phyloP scores from a whole-genome alignment of 2,797 vertebrate genomes.

The Enteromius thamalakanensis region DNA sequence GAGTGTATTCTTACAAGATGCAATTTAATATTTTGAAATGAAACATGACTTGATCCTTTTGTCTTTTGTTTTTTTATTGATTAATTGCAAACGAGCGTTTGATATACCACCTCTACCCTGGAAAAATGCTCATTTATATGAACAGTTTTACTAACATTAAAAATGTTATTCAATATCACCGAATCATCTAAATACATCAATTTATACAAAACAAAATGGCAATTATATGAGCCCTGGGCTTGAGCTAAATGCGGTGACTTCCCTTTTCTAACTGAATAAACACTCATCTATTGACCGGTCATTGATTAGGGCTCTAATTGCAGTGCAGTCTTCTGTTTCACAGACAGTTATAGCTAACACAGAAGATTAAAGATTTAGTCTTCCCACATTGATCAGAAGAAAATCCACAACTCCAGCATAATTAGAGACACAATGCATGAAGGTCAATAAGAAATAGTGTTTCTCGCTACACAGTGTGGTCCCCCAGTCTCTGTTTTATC shows the following conservation, averaged over 20 bases:
- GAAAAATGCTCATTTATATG: background rate
- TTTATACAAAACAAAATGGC: background rate
- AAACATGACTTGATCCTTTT: background rate
- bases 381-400: constrained; percentile 88
- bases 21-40: background rate
- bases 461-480: constrained; percentile 48
- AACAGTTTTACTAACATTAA: background rate
- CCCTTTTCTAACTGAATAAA: constrained; percentile 74
- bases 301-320: constrained; percentile 89
- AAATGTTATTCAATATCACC: background rate
- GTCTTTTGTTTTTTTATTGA: background rate
- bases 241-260: constrained; percentile 66
- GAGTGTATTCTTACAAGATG: background rate
- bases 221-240: constrained; percentile 72
- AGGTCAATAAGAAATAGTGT: constrained; percentile 84
- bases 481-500: constrained; percentile 8
- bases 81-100: background rate
- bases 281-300: constrained; percentile 80
- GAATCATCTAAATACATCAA: background rate
- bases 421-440: constrained; percentile 92
- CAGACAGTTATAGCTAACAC: constrained; percentile 90
- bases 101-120: background rate
- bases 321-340: constrained; percentile 86
- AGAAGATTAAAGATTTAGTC: constrained; percentile 90
- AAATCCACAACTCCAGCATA: constrained; percentile 89